Evolutionary conservation across 2,888 invertebrate species (phyloP), one percentile per base, ranked within the genome.

Genomic region (Drosophila trichaetosa): DNA sequence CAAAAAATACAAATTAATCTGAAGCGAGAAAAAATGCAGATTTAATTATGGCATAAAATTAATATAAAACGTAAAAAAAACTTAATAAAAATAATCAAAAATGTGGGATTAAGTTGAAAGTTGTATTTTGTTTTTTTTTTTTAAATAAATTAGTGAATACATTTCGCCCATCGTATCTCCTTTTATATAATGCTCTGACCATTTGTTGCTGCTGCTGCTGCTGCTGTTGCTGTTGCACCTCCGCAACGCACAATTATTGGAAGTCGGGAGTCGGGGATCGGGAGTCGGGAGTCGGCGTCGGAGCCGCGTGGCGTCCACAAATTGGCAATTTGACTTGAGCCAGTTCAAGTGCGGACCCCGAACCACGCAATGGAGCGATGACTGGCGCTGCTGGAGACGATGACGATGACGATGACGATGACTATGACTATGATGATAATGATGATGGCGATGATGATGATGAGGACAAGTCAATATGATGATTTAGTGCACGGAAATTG

Each of bases 281-380:
- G n/a, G 57, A 40, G 40, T 38, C 38, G 40, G 49, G 27, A 18
- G 29, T 18, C n/a, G 59, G 56, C 63, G 68, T 52, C 60, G 56
- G 11, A 63, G 67, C 79, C 48, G 73, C 73, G 64, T 64, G 69
- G 74, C 64, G 71, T 75, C 72, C 88, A 77, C 88, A 87, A 85
- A 89, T 89, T 87, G 89, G 53, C 88, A 82, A 87, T 89, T 89
- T 78, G 88, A 82, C 86, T 82, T 85, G 86, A 75, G 88, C 68
- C 80, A 75, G 77, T 72, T 79, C 59, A 51, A 58, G 76, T 65
- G 66, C 34, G 56, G 61, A 69, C 16, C 56, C 36, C n/a, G n/a
- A 38, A 38, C 58, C 64, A 73, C 57, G 82, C 76, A 82, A 67
- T 46, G 69, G 21, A 2, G 64, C 58, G 74, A 53, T 57, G 72